Evolutionary conservation across 2,113 vertebrate genomes (phyloP).

Genomic region (Megaceryle torquata): DNA sequence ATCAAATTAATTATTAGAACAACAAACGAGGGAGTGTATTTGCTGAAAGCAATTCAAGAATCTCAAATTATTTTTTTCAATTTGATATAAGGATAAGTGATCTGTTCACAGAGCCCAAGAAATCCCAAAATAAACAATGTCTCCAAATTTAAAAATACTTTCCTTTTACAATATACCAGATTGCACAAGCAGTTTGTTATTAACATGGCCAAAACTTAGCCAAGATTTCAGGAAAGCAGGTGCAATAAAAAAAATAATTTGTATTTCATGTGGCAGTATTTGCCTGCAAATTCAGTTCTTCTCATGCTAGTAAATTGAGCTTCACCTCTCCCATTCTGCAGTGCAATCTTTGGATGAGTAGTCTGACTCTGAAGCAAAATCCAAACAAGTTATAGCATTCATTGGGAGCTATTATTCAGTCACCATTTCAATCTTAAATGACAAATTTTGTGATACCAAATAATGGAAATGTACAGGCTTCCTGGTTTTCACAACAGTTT

Average conservation of each 20-base stretch:
- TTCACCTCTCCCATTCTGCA: neutral
- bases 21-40: neutral
- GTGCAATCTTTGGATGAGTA: neutral
- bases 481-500: neutral
- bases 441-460: neutral
- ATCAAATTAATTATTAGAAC: neutral
- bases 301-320: neutral
- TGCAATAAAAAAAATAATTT: neutral
- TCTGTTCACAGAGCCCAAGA: neutral
- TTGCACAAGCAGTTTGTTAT: neutral
- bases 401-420: neutral
- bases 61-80: neutral
- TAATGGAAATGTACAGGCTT: neutral
- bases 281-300: neutral
- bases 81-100: neutral
- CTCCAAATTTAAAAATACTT: neutral
- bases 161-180: neutral
- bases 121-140: neutral
- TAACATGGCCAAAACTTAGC: neutral
- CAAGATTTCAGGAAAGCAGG: neutral
- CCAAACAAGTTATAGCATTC: neutral
- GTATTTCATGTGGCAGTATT: neutral
- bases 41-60: conserved; percentile 14
- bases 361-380: neutral
- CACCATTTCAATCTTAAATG: neutral